Evolutionary conservation across 2,113 vertebrate species (phyloP).

Genomic region (Sceloporus undulatus): DNA sequence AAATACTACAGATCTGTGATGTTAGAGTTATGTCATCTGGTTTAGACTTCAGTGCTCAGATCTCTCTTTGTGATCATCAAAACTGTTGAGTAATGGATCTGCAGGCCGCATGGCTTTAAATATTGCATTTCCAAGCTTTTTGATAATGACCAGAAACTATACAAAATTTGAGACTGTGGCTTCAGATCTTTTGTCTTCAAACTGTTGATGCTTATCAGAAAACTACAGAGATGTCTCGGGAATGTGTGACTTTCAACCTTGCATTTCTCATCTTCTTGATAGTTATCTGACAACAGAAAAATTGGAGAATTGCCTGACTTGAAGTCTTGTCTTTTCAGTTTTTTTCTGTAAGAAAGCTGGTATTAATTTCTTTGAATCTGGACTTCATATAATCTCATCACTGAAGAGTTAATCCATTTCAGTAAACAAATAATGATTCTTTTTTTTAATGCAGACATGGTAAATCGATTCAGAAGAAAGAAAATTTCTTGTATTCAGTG

Average conservation of each 20-base stretch:
- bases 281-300: not conserved
- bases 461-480: not conserved
- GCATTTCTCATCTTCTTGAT: not conserved
- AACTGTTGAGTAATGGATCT: not conserved
- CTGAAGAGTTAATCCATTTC: not conserved
- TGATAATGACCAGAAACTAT: too few species aligned
- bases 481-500: not conserved
- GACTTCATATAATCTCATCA: not conserved
- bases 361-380: not conserved
- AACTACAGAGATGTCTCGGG: not conserved
- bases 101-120: not conserved
- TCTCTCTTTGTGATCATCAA: not conserved
- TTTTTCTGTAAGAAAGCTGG: not conserved
- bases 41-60: conserved; percentile 1
- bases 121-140: conserved; percentile 13
- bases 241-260: not conserved
- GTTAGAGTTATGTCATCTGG: not conserved
- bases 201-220: not conserved
- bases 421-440: not conserved
- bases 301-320: too few species aligned
- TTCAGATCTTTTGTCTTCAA: too few species aligned
- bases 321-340: not conserved
- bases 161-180: too few species aligned
- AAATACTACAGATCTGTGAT: too few species aligned
- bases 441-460: not conserved